These are phyloP conservation scores for Etheostoma nigrum DNA, from an alignment of 2,797 vertebrate species.

Conservation along the genomic window DNA sequence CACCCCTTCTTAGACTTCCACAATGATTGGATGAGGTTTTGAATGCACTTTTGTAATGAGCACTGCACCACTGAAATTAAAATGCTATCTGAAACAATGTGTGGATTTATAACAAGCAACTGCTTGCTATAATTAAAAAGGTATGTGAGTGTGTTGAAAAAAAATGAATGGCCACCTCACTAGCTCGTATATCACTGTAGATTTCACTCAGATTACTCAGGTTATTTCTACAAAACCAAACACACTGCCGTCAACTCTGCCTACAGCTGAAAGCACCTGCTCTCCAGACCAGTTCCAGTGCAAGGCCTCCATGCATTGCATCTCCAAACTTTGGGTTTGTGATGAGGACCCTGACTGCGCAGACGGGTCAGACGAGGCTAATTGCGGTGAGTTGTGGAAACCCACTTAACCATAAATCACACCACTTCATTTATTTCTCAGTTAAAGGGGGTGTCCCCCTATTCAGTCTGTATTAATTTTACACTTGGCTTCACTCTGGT, in stretches of 20 bases:
- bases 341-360: conserved; percentile 98
- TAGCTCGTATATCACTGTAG: background rate
- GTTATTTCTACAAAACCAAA: conserved; percentile 11
- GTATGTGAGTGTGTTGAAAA: conserved; percentile 4
- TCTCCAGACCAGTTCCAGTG: conserved; percentile 96
- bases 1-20: conserved; percentile 49
- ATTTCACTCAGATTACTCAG: background rate
- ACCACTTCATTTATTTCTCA: conserved; percentile 38
- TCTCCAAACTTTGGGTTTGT: conserved; percentile 98
- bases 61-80: conserved; percentile 49
- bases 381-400: conserved; percentile 91
- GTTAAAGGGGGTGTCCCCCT: conserved; percentile 41
- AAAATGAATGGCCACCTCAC: background rate
- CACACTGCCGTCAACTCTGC: conserved; percentile 13
- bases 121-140: conserved; percentile 16
- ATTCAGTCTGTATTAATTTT: conserved; percentile 72
- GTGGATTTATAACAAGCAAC: conserved; percentile 28
- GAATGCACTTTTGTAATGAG: conserved; percentile 66
- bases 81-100: conserved; percentile 51
- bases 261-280: conserved; percentile 87
- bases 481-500: conserved; percentile 50
- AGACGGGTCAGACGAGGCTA: conserved; percentile 96
- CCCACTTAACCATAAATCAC: conserved; percentile 68
- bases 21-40: conserved; percentile 64
- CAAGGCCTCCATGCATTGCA: conserved; percentile 95